These are phyloP conservation scores for Nasonia vitripennis DNA, from an alignment of 1,140 invertebrate genomes.

Conservation along the genomic window DNA sequence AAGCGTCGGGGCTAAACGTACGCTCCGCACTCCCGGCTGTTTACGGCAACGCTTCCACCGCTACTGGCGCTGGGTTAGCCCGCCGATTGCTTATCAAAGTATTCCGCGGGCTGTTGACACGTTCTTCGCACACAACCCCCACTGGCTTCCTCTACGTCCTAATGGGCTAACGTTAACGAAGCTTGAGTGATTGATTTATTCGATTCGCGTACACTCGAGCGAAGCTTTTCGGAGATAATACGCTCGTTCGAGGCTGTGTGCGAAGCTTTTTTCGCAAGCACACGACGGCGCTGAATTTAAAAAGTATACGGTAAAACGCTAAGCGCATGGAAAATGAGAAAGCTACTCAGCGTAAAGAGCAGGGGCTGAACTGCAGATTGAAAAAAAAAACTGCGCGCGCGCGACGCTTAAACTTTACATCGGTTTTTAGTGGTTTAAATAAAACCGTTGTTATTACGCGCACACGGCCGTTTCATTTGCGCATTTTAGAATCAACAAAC, in stretches of 20 bases:
- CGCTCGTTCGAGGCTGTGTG: too few relatives aligned
- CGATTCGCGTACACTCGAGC: too few relatives aligned
- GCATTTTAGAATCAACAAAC: background rate
- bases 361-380: background rate
- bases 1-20: background rate
- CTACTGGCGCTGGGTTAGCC: background rate
- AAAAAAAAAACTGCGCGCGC: background rate
- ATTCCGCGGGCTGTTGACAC: background rate
- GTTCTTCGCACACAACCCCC: background rate
- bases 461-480: background rate
- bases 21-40: background rate
- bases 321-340: background rate
- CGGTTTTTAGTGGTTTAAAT: background rate
- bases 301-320: background rate
- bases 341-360: background rate
- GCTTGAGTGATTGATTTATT: too few relatives aligned
- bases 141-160: too few relatives aligned
- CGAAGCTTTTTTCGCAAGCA: background rate
- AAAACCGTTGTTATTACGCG: background rate
- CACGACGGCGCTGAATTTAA: background rate
- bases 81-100: constrained; percentile 35
- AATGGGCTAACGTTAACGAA: background rate
- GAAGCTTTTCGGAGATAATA: too few relatives aligned
- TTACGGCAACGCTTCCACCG: background rate
- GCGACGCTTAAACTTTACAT: background rate